Conservation (phyloP, 2,888 invertebrate species). For the Leucozona laternaria region DNA sequence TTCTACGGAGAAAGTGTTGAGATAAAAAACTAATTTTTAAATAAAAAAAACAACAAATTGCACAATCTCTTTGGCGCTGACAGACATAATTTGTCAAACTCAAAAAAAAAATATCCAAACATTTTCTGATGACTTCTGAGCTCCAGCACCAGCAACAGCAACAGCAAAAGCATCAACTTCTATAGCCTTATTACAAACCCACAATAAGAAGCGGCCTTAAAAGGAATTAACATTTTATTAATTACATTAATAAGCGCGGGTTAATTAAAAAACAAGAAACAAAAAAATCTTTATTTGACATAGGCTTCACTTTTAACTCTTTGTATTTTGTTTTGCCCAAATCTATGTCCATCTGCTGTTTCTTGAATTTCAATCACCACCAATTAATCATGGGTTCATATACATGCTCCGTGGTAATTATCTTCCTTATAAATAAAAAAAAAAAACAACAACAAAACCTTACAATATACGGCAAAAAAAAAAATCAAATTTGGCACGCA, state of each 20-base stretch:
- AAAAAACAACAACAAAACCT: background rate
- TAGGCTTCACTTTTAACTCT: background rate
- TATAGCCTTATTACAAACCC: conserved; percentile 9
- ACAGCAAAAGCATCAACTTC: conserved; percentile 2
- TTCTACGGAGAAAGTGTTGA: background rate
- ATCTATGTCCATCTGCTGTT: conserved; percentile 55
- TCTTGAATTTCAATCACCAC: conserved; percentile 67
- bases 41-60: conserved; percentile 39
- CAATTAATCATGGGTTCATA: conserved; percentile 67
- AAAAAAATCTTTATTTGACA: conserved; percentile 57
- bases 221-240: conserved; percentile 54
- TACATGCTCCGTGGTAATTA: conserved; percentile 40
- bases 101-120: conserved; percentile 12
- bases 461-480: background rate
- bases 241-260: conserved; percentile 72
- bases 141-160: too few relatives aligned
- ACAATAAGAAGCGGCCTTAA: conserved; percentile 45
- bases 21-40: background rate
- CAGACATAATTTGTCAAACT: conserved; percentile 63
- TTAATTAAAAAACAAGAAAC: conserved; percentile 62
- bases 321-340: background rate
- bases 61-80: conserved; percentile 40
- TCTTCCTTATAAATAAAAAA: conserved; percentile 2
- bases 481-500: conserved; percentile 69
- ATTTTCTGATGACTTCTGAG: background rate